These are phyloP conservation scores for Drosophila parthenogenetica DNA, from an alignment of 2,888 invertebrate genomes.

Conservation along the genomic window DNA sequence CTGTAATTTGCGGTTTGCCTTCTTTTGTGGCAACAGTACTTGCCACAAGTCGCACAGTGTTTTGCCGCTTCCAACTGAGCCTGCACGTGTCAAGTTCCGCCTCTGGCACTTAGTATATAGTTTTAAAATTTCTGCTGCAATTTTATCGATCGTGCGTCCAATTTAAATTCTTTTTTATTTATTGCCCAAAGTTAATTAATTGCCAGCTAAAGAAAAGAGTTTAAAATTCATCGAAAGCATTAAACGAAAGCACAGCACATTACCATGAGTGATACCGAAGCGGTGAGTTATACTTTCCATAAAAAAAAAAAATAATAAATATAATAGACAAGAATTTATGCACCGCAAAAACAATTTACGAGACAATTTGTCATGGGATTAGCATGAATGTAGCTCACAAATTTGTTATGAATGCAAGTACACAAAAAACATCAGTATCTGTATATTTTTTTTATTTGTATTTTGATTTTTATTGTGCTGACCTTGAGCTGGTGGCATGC, in stretches of 20 bases:
- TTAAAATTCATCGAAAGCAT: constrained; percentile 1
- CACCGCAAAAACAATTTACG: constrained; percentile 32
- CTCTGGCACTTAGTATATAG: constrained; percentile 25
- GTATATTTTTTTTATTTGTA: constrained; percentile 18
- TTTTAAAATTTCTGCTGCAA: constrained; percentile 40
- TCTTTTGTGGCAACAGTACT: constrained; percentile 15
- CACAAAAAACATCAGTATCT: background rate
- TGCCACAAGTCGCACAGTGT: constrained; percentile 30
- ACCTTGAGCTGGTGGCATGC: constrained; percentile 56
- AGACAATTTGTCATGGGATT: constrained; percentile 36
- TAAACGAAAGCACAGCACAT: constrained; percentile 12
- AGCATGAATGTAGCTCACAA: constrained; percentile 56
- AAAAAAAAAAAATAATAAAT: background rate
- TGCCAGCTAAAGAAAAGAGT: constrained; percentile 61
- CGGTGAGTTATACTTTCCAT: constrained; percentile 59
- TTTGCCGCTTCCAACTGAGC: constrained; percentile 56
- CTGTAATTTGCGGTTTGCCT: constrained; percentile 44
- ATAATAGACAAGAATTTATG: constrained; percentile 44
- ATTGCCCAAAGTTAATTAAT: constrained; percentile 50
- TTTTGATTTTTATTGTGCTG: constrained; percentile 39
- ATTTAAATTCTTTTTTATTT: constrained; percentile 37
- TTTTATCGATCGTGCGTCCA: constrained; percentile 68
- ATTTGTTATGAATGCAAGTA: constrained; percentile 29
- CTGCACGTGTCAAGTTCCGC: constrained; percentile 61
- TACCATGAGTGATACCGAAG: constrained; percentile 74